Evolutionary conservation across 2,797 vertebrate species (phyloP), one percentile per base, ranked within the genome.

Genomic region (Schizothorax lantsangensis): DNA sequence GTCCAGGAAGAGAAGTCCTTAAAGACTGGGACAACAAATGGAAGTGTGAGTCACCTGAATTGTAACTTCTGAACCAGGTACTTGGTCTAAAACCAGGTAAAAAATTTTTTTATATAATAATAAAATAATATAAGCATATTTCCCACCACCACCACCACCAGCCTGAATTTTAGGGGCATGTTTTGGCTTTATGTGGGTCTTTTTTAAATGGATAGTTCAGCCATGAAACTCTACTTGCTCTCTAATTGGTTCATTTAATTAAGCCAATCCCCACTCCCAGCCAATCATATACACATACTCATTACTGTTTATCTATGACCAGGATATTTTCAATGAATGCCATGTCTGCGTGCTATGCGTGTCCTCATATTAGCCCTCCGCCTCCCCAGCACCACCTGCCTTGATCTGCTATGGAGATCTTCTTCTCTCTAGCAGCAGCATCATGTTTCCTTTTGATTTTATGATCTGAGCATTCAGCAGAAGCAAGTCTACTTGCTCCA

Each of bases 61-160:
- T 83, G 15, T 21, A 43, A 62, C 17, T 73, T 38, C 71, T 38
- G 33, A 81, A 71, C 6, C 72, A 85, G 64, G 72, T 62, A 49
- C 52, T 59, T 59, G 23, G 57, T 33, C 30, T 68, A 68, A 36
- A 36, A 36, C 30, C 30, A 36, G 7, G 17, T 68, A 33, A 68
- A 15, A 68, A 57, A n/a, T 10, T 3, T 36, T 66, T 33, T 30
- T 66, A 8, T 15, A 2, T 17, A 12, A 17, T 12, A 62, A 62
- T 26, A 26, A 62, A 62, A 62, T 26, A 5, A 59, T 59, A 33
- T 3, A 15, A 66, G 64, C 30, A 33, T 66, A 19, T 33, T 33
- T 66, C 6, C 7, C 36, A 3, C 30, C 30, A 30, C 30, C 30
- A 30, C 30, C 30, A 30, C 30, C 30, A 30, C 6, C 0, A 23